Conservation (phyloP, 2,888 invertebrate genomes). For the Scaptomyza caliginosa region DNA sequence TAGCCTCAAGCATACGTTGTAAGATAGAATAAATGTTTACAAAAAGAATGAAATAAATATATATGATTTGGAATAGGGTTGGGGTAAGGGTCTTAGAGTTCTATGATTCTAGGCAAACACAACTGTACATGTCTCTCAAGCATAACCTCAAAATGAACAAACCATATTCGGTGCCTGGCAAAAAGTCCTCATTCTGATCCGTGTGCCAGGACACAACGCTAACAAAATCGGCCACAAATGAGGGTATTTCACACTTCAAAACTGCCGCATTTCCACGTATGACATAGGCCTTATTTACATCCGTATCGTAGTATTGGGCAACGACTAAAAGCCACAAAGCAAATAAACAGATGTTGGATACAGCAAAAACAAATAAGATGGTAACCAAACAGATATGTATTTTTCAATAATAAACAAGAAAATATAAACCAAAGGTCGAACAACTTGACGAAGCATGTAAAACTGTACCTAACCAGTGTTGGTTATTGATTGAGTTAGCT, state of each 20-base stretch:
- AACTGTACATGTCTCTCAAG: conserved; percentile 19
- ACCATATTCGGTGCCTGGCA: conserved; percentile 84
- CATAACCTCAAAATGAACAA: conserved; percentile 64
- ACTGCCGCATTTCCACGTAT: conserved; percentile 94
- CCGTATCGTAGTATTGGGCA: conserved; percentile 94
- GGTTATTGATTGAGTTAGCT: conserved; percentile 68
- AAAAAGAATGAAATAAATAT: conserved; percentile 46
- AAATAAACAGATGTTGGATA: conserved; percentile 8
- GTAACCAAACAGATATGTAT: conserved; percentile 24
- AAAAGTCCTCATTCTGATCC: conserved; percentile 85
- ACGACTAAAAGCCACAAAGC: conserved; percentile 87
- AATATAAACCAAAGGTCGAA: conserved; percentile 17
- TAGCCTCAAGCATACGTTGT: conserved; percentile 19
- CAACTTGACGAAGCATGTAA: conserved; percentile 28
- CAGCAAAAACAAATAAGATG: conserved; percentile 1
- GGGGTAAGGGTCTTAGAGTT: conserved; percentile 12
- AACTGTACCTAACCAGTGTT: conserved; percentile 59
- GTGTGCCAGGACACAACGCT: conserved; percentile 94
- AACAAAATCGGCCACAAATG: conserved; percentile 96
- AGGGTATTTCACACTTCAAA: conserved; percentile 95
- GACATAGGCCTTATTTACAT: conserved; percentile 96
- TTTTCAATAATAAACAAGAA: conserved; percentile 19
- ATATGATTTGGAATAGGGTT: conserved; percentile 16
- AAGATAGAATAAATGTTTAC: conserved; percentile 18
- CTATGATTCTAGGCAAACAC: conserved; percentile 14